A percentile compares a stretch with the other conserved stretches of the same genome.
phyloP scores from a whole-genome alignment of 2,113 vertebrate species.

The Natator depressus region DNA sequence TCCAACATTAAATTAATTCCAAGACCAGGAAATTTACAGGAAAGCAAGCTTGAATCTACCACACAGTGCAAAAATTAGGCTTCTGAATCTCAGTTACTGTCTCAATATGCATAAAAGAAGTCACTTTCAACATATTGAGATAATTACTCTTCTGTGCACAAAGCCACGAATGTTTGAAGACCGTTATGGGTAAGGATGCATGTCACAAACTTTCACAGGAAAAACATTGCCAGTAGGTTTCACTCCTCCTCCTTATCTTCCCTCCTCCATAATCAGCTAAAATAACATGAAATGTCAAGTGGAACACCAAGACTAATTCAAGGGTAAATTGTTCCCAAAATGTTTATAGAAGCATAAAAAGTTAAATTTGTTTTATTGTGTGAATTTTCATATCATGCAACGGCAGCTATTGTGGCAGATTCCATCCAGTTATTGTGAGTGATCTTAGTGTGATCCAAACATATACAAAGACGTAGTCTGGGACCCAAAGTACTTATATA shows the following conservation, averaged over 20 bases:
- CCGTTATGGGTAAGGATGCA: constrained; percentile 4
- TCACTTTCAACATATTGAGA: neutral
- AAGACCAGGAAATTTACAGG: neutral
- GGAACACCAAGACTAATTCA: constrained; percentile 35
- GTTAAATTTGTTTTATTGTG: neutral
- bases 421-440: neutral
- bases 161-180: neutral
- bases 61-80: neutral
- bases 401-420: neutral
- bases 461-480: neutral
- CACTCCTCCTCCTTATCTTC: constrained; percentile 26
- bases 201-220: neutral
- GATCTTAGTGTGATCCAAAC: neutral
- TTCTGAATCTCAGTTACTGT: neutral
- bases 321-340: constrained; percentile 40
- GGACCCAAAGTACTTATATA: neutral
- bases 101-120: neutral
- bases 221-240: constrained; percentile 58
- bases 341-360: constrained; percentile 4
- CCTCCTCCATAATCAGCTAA: constrained; percentile 37
- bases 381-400: neutral
- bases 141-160: neutral
- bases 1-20: neutral
- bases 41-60: neutral
- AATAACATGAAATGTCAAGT: constrained; percentile 50